Evolutionary conservation across 2,888 invertebrate species (phyloP).

Genomic region (Caenorhabditis sp.): DNA sequence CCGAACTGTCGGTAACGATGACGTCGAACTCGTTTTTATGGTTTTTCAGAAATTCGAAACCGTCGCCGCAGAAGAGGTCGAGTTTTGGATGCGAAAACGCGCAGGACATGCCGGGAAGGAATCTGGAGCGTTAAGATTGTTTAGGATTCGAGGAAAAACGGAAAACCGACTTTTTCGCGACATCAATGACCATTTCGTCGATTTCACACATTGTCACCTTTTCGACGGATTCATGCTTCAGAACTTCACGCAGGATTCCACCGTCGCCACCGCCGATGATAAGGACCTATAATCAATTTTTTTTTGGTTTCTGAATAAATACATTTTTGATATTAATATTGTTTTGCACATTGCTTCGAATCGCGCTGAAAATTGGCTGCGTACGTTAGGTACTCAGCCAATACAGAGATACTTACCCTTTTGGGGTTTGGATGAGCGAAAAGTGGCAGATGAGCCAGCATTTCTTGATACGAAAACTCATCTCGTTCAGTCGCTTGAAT

Average conservation of each 20-base stretch:
- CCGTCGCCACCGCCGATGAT: slow-evolving; percentile 99
- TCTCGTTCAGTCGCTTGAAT: slow-evolving; percentile 97
- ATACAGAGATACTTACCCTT: slow-evolving; percentile 87
- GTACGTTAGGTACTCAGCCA: background rate
- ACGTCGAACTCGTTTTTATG: slow-evolving; percentile 92
- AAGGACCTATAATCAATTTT: slow-evolving; percentile 87
- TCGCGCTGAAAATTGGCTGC: no score
- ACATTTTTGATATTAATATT: no score
- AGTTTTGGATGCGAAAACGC: slow-evolving; percentile 92
- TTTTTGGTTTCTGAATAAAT: no score
- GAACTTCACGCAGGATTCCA: slow-evolving; percentile 94
- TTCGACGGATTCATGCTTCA: slow-evolving; percentile 93
- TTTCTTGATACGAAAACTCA: slow-evolving; percentile 98
- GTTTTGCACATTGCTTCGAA: no score
- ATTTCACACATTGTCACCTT: slow-evolving; percentile 95
- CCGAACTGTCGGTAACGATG: slow-evolving; percentile 98
- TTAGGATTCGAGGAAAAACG: no score
- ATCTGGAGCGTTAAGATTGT: slow-evolving; percentile 81
- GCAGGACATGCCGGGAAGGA: slow-evolving; percentile 92
- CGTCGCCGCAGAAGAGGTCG: slow-evolving; percentile 92
- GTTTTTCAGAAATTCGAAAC: slow-evolving; percentile 94
- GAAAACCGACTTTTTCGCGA: slow-evolving; percentile 88
- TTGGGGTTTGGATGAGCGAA: slow-evolving; percentile 94
- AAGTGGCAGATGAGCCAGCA: slow-evolving; percentile 95
- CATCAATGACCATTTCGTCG: slow-evolving; percentile 92